Conservation (phyloP, 2,797 vertebrate genomes). For the Esox masquinongy region DNA sequence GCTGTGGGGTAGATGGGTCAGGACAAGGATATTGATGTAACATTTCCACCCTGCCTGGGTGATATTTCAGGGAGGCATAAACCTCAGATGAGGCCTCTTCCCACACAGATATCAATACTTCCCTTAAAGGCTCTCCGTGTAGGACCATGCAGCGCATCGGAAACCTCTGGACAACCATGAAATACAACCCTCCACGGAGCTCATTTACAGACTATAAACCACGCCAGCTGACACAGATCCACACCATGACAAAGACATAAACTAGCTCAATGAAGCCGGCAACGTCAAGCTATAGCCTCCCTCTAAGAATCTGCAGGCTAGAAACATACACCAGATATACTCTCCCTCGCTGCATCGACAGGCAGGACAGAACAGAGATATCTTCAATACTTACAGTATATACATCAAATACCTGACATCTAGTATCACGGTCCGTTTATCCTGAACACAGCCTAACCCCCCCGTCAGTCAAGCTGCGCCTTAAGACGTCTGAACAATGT, state of each 20-base stretch:
- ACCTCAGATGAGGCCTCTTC: conserved; percentile 29
- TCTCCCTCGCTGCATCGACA: background rate
- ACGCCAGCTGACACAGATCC: conserved; percentile 8
- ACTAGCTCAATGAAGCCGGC: background rate
- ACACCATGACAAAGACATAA: background rate
- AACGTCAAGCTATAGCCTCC: background rate
- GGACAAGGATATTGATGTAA: conserved; percentile 47
- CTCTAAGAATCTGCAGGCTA: background rate
- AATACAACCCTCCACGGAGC: conserved; percentile 9
- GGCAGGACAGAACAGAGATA: background rate
- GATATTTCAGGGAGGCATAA: conserved; percentile 36
- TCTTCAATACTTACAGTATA: background rate
- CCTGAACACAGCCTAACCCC: conserved; percentile 30
- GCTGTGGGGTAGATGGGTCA: conserved; percentile 32
- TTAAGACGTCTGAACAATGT: conserved; percentile 21
- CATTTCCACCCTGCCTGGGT: conserved; percentile 55
- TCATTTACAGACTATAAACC: conserved; percentile 10
- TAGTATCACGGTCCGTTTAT: conserved; percentile 4
- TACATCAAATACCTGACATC: background rate
- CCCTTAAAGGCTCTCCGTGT: conserved; percentile 19
- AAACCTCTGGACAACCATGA: background rate
- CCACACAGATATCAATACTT: conserved; percentile 16
- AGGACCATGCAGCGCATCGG: conserved; percentile 2
- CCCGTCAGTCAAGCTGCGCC: background rate
- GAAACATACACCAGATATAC: background rate